Evolutionary conservation across 2,113 vertebrate genomes (phyloP), one percentile per base, ranked within the genome.

Genomic region (Macquaria ambigua): DNA sequence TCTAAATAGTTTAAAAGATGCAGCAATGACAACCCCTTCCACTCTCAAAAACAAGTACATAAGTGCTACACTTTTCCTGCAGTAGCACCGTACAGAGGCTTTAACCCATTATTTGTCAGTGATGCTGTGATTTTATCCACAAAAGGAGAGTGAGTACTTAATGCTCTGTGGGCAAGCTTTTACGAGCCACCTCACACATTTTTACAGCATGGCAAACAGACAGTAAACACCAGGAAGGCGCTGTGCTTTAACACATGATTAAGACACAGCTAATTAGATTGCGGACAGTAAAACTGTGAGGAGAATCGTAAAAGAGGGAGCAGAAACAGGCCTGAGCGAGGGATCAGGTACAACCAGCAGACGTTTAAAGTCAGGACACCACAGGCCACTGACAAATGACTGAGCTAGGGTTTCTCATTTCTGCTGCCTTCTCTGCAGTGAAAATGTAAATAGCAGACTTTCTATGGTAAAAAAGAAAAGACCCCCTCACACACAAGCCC

Each of bases 251-350:
- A 93, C 89, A 90, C 93, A 73, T 90, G 91, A 96, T 95, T 95
- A 95, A 93, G 91, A 90, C 88, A 84, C 87, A 83, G 92, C 93
- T 95, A 96, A 96, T 96, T 94, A 95, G 91, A 93, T 83, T 81
- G 86, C 8, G 80, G 91, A 92, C 92, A 93, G 89, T 95, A 94
- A 96, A 95, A 93, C 92, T 81, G 90, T 86, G 90, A 89, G 91
- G 59, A 67, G 83, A 85, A 91, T 89, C 83, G 86, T 95, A 94
- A 94, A 94, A 90, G 8, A 31, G 62, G 77, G 74, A 77, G 80
- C 76, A 50, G 66, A 56, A 73, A 74, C 53, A 20, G 75, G 71
- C 28, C 81, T 48, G 58, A 87, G 77, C 25, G 68, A 79, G 74
- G 84, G 79, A 82, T 89, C 86, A 81, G 87, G 85, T 76, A 85